These are phyloP conservation scores for Stichodactyla mertensii DNA, from an alignment of 64 coral and sea anemone genomes.

Conservation along the genomic window DNA sequence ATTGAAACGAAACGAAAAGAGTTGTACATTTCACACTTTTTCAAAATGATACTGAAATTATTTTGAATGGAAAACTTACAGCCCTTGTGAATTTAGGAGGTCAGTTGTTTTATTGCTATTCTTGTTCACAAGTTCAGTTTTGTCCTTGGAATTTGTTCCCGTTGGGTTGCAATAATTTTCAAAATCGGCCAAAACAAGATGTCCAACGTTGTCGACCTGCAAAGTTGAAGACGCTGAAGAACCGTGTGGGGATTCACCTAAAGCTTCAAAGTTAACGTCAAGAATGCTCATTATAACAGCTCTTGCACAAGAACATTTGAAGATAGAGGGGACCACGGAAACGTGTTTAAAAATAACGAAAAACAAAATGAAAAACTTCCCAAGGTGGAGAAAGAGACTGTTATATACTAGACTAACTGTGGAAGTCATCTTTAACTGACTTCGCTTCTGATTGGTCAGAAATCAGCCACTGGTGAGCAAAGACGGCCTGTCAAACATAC, in stretches of 20 bases:
- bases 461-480: not conserved
- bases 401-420: not conserved
- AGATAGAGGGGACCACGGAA: not conserved
- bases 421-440: conserved; percentile 1
- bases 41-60: not conserved
- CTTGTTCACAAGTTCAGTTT: not conserved
- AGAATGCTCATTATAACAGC: conserved; percentile 7
- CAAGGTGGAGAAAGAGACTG: not conserved
- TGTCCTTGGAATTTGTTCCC: not conserved
- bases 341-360: not conserved
- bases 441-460: not conserved
- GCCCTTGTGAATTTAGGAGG: not conserved
- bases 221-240: conserved; percentile 3
- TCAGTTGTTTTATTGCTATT: not conserved
- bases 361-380: not conserved
- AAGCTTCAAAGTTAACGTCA: conserved; percentile 1
- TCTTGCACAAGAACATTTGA: not conserved
- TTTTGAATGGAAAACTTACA: not conserved
- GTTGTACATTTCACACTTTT: conserved; percentile 4
- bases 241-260: not conserved
- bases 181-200: conserved; percentile 11
- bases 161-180: conserved; percentile 11
- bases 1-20: not conserved
- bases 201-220: not conserved
- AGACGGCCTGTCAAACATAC: conserved; percentile 6